Evolutionary conservation across 2,888 invertebrate species (phyloP), one percentile per base, ranked within the genome.

Genomic region (Cheilosia grossa): DNA sequence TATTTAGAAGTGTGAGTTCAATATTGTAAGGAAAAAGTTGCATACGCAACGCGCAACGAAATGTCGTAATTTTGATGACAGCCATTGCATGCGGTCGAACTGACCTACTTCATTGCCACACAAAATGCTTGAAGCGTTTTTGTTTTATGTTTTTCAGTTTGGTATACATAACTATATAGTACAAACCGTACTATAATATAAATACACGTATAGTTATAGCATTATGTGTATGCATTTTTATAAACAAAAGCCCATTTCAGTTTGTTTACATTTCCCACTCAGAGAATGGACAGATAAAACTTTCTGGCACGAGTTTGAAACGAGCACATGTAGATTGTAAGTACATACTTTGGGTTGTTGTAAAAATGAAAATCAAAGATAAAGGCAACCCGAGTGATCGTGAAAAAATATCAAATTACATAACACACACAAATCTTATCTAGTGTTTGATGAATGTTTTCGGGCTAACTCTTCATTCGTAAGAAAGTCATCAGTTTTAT

Each of bases 221-320:
- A 24, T 37, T 7, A n/a, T 40, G 2, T 24, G 1, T 59, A 24
- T 59, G 24, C 2, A 59, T 30, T 33, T 33, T 33, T 19, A 54
- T 54, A n/a, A 54, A 33, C 33, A 54, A 54, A 54, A 33, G 15
- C 15, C 5, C 21, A 51, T 21, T 51, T 21, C 5, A 24, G 54
- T 33, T 33, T 54, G 54, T 54, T 54, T 54, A 54, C 54, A 54
- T 54, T 33, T 54, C 17, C 9, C 7, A 24, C 5, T 53, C 15
- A 2, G 6, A 53, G 24, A 53, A 53, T 53, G n/a, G 15, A 10
- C 21, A 44, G 24, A 21, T 30, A 24, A 24, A 24, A 51, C 2
- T 51, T 21, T 37, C 37, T 37, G 13, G 37, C 37, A 37, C 37
- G 37, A 37, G 37, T 13, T 21, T 15, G 24, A 51, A 24, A 27